Evolutionary conservation across 53 echinoderm and acorn worm genomes (phyloP), one percentile per base, ranked within the genome.

Genomic region (Patiria pectinifera): DNA sequence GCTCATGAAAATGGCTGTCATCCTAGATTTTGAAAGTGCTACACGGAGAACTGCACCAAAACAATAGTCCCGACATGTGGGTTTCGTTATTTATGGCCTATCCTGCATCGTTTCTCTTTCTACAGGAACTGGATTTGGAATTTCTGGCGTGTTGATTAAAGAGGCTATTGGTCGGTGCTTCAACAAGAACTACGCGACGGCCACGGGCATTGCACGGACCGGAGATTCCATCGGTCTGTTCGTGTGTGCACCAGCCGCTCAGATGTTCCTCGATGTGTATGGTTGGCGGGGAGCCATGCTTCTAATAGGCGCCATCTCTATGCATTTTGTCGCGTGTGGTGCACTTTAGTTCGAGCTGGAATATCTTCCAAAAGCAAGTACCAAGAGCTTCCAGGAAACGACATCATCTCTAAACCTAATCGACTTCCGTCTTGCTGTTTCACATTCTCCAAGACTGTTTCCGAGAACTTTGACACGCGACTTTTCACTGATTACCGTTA

Each of bases 251-350:
- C 35, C 35, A 35, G 35, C 35, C 59, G 19, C 24, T 24, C 87
- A 87, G 76, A 23, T 87, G 4, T 87, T 87, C 78, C 78, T 87
- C 9, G 47, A 87, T 59, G 77, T 78, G 0, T 87, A 87, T 43
- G 87, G 87, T 21, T 87, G 87, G 87, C 76, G 87, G 48, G 87
- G 87, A 71, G 77, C 87, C 26, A 78, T 77, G 87, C 43, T 87
- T 7, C 78, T 87, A 1, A 87, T 77, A 8, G 87, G 35, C 35
- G 35, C 35, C 1, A 35, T 35, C 35, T 35, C 35, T 35, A 35
- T 35, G 35, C 35, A 35, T 35, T 35, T 35, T 35, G 35, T 35
- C 35, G 35, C 35, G 35, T 35, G 35, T 35, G 35, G 35, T 35
- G 35, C 35, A 35, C 35, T 35, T 35, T 76, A 78, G 77, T 2